Percentiles rank a stretch among this genome's conserved stretches.
These are phyloP conservation scores for Denticeps clupeoides DNA, from an alignment of 2,797 vertebrate genomes.

Conservation along the genomic window DNA sequence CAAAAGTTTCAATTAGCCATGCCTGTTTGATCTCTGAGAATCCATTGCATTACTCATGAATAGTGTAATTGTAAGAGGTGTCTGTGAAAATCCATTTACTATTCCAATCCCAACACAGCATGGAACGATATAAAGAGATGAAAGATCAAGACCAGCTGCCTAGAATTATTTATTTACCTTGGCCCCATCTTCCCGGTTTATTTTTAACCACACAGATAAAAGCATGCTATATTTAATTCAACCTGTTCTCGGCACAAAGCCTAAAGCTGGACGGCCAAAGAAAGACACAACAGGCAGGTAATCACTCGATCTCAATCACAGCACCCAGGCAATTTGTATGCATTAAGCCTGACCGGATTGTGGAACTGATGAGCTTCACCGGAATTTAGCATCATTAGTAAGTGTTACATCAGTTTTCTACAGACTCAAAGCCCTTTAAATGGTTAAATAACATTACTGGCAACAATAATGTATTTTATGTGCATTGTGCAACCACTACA, in stretches of 20 bases:
- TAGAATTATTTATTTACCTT: conserved; percentile 35
- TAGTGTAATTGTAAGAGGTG: conserved; percentile 19
- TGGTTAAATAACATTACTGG: too few species aligned
- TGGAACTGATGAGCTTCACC: too few species aligned
- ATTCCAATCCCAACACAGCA: conserved; percentile 15
- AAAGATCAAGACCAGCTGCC: conserved; percentile 15
- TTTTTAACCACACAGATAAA: conserved; percentile 42
- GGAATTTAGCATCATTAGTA: too few species aligned
- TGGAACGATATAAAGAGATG: conserved; percentile 3
- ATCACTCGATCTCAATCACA: conserved; percentile 7
- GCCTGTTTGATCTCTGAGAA: conserved; percentile 26
- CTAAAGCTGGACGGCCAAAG: too few species aligned
- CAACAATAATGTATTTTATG: too few species aligned
- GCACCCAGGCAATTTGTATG: neutral
- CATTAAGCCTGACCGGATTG: conserved; percentile 2
- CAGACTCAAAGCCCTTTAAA: too few species aligned
- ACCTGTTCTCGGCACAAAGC: conserved; percentile 11
- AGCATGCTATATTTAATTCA: conserved; percentile 22
- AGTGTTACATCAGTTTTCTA: too few species aligned
- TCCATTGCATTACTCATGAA: conserved; percentile 21
- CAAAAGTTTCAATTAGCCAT: conserved; percentile 28
- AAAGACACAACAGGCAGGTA: conserved; percentile 3
- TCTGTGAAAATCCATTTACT: conserved; percentile 19
- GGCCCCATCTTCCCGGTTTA: conserved; percentile 25
- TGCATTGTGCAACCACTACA: too few species aligned